Base-by-base conservation (phyloP, 2,888 invertebrate genomes). In the Ptychoptera contaminata region DNA sequence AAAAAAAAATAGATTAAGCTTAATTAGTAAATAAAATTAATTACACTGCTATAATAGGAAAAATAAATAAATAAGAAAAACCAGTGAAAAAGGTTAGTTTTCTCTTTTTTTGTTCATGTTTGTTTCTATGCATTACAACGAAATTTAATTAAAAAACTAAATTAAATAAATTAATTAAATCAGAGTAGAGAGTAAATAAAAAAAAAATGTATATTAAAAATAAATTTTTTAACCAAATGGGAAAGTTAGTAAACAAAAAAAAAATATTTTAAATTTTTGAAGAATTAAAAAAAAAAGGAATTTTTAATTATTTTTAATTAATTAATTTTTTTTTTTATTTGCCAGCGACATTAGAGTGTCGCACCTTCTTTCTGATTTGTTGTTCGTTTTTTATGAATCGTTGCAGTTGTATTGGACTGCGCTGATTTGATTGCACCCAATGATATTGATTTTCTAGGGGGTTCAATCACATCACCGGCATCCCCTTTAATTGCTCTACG, bases 391-490 rank as follows among this genome's bases (percentile, higher is more conserved):
- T 77, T 79, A 56, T 79, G 78, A 58, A 79, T 79, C 51, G 67
- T 70, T 49, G 70, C 68, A 35, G 34, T 42, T 55, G 67, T 60
- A 50, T 57, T 56, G 48, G 64, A 58, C 53, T 63, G 62, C 53
- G 72, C 66, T 52, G 75, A 74, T 61, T 84, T 85, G 49, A 88
- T 74, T 43, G 85, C 84, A 39, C 86, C 86, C 85, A 85, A 84
- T 56, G 84, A 83, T 66, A 86, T 76, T 56, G 87, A 87, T 70
- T 88, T 88, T 65, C 82, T 70, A 16, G 88, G 86, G 51, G 67
- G 61, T 51, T 67, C 67, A 42, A 64, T 58, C 42, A 61, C 55
- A 46, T 73, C 71, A 36, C 68, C 67, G 51, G 66, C 67, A 55
- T 74, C 74, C 63, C 66, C 67, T 57, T 60, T 61, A 55, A 62